These are phyloP conservation scores for Indicator indicator DNA, from an alignment of 2,113 vertebrate species.

Conservation along the genomic window DNA sequence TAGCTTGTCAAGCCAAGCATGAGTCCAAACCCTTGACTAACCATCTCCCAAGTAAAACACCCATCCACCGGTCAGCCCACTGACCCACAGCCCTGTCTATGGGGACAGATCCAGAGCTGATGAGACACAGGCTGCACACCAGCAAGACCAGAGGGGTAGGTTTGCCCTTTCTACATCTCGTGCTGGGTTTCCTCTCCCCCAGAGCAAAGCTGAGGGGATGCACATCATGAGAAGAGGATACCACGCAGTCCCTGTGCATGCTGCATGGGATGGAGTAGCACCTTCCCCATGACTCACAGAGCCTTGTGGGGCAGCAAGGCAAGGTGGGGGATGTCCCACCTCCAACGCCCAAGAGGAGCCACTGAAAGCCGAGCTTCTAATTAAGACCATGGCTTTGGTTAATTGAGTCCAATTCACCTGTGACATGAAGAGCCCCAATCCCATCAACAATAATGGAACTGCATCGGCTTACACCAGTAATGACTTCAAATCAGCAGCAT, in stretches of 20 bases:
- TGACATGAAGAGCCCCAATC: slow-evolving; percentile 61
- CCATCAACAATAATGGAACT: slow-evolving; percentile 70
- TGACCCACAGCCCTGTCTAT: not conserved
- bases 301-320: rapidly evolving
- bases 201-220: not conserved
- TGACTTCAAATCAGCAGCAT: slow-evolving; percentile 49
- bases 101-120: not conserved
- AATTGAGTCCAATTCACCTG: slow-evolving; percentile 69
- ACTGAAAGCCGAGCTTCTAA: slow-evolving; percentile 36
- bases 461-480: slow-evolving; percentile 66
- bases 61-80: rapidly evolving
- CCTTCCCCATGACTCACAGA: not conserved
- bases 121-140: rapidly evolving
- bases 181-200: not conserved
- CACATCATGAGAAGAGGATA: not conserved
- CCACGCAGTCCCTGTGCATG: rapidly evolving
- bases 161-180: rapidly evolving
- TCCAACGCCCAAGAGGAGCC: not conserved
- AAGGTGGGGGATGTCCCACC: not conserved
- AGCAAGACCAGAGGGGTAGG: not conserved
- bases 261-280: not conserved
- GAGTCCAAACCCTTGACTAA: not conserved
- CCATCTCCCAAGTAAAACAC: not conserved
- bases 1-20: not conserved
- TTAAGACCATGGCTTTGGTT: slow-evolving; percentile 37